phyloP scores from a whole-genome alignment of 2,113 vertebrate species.

The Calonectris borealis region DNA sequence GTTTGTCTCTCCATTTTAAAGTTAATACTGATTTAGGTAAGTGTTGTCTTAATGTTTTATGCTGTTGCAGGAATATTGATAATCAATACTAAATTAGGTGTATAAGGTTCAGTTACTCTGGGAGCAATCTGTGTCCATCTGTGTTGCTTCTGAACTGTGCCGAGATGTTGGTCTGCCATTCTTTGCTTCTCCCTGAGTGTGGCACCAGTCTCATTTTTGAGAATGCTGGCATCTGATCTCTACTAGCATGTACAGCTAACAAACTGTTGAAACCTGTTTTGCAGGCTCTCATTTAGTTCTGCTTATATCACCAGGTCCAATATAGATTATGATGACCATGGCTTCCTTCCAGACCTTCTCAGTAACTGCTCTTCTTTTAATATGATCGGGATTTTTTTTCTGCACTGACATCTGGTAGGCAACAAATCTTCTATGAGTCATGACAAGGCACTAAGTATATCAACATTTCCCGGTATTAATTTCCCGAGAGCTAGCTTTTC shows the following conservation, averaged over 20 bases:
- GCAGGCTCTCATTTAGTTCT: constrained; percentile 27
- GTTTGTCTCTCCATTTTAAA: not conserved
- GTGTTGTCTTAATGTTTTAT: not conserved
- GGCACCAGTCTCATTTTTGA: constrained; percentile 27
- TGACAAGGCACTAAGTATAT: not conserved
- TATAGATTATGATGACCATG: constrained; percentile 44
- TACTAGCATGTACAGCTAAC: not conserved
- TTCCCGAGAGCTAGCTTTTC: not conserved
- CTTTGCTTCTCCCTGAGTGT: constrained; percentile 29
- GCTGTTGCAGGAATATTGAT: not conserved
- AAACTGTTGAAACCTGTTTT: constrained; percentile 5
- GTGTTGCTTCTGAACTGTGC: not conserved
- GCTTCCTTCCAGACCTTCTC: constrained; percentile 54
- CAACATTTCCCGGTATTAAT: not conserved
- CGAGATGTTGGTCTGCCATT: not conserved
- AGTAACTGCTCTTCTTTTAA: constrained; percentile 10
- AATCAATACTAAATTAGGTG: not conserved
- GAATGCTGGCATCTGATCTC: not conserved
- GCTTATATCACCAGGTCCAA: constrained; percentile 29
- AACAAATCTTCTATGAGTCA: constrained; percentile 33
- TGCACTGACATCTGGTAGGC: constrained; percentile 4
- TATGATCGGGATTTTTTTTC: not conserved
- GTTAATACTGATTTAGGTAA: not conserved
- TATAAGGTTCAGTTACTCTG: not conserved
- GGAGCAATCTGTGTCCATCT: not conserved